Evolutionary conservation across 2,888 invertebrate species (phyloP).

Genomic region (Pherbina coryleti): DNA sequence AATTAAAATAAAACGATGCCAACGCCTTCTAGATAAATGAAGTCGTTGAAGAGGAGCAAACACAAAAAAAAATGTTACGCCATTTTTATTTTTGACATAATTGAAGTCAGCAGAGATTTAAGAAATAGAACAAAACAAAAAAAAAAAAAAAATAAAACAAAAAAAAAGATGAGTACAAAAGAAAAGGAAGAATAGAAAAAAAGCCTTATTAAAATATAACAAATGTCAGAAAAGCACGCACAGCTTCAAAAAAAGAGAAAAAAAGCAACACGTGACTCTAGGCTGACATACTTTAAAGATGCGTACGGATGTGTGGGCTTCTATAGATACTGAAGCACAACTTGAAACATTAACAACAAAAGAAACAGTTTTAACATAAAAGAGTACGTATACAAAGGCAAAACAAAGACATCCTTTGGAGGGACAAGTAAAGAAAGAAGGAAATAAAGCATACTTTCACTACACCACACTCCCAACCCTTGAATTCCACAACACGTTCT

Average conservation of each 20-base stretch:
- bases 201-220: neutral
- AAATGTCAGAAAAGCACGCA: conserved; percentile 26
- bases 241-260: conserved; percentile 2
- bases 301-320: neutral
- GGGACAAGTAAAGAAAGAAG: neutral
- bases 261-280: conserved; percentile 50
- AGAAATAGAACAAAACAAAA: neutral
- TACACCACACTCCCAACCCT: neutral
- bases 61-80: neutral
- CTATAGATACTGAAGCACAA: too few relatives aligned
- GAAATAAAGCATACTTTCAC: neutral
- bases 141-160: neutral
- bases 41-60: too few relatives aligned
- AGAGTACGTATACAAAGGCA: neutral
- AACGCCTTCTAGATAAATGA: too few relatives aligned
- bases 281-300: conserved; percentile 54
- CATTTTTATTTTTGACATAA: conserved; percentile 44
- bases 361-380: neutral
- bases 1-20: too few relatives aligned
- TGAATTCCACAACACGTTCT: conserved; percentile 45
- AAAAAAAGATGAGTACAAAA: neutral
- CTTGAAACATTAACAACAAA: conserved; percentile 15
- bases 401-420: conserved; percentile 7
- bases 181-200: neutral
- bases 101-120: conserved; percentile 43